A percentile compares a stretch with the other conserved stretches of the same genome.
These are phyloP conservation scores for Hiodon alosoides DNA, from an alignment of 2,113 vertebrate species.

Conservation along the genomic window DNA sequence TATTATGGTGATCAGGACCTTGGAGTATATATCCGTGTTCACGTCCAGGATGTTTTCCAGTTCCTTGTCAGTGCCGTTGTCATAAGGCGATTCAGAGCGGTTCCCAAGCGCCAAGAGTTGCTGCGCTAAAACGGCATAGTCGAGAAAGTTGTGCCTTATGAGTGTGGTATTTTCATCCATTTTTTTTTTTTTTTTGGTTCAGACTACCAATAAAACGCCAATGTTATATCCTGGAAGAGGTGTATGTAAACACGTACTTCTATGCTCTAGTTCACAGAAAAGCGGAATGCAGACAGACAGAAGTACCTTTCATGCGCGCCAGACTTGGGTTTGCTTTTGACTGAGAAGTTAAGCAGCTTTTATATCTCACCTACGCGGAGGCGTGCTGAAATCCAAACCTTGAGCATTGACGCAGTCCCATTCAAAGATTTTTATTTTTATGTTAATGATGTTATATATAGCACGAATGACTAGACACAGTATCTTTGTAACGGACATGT, in stretches of 20 bases:
- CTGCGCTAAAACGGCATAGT: neutral
- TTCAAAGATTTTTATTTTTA: neutral
- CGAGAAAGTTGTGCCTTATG: neutral
- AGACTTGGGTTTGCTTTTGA: neutral
- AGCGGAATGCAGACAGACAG: neutral
- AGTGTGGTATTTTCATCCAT: neutral
- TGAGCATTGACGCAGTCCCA: neutral
- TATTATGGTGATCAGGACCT: constrained; percentile 64
- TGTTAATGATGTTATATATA: too few species aligned
- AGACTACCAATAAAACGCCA: neutral
- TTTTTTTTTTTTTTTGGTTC: neutral
- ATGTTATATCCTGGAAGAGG: neutral
- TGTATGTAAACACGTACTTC: too few species aligned
- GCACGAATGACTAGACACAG: too few species aligned
- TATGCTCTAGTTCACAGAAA: neutral
- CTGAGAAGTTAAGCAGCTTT: neutral
- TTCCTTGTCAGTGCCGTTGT: neutral
- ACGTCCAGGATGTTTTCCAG: constrained; percentile 62
- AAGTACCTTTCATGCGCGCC: neutral
- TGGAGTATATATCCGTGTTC: constrained; percentile 75
- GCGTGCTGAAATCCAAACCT: neutral
- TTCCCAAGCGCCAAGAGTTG: neutral
- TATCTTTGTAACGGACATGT: too few species aligned
- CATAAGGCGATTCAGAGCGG: neutral
- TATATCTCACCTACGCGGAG: neutral